These are phyloP conservation scores for Pharmacophagus antenor DNA, from an alignment of 2,888 invertebrate genomes.

Conservation along the genomic window DNA sequence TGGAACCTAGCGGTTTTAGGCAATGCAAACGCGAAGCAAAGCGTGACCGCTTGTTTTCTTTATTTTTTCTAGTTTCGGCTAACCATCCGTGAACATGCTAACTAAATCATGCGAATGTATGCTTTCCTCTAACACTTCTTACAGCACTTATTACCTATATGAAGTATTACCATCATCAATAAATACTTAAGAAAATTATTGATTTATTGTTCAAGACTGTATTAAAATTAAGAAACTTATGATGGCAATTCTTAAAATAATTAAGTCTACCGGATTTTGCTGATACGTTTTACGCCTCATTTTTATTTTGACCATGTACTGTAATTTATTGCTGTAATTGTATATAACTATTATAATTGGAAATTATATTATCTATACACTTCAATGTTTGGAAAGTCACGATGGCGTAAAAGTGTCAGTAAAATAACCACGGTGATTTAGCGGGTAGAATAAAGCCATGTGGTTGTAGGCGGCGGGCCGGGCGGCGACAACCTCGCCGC, in stretches of 20 bases:
- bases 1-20: conserved; percentile 36
- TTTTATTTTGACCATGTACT: no score
- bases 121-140: conserved; percentile 58
- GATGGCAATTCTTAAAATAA: conserved; percentile 33
- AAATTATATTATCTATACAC: not conserved
- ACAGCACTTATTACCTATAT: conserved; percentile 30
- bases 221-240: conserved; percentile 11
- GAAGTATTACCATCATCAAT: conserved; percentile 32
- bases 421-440: conserved; percentile 29
- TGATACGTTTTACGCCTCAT: conserved; percentile 13
- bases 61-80: conserved; percentile 50
- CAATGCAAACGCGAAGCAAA: conserved; percentile 40
- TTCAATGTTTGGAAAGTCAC: not conserved
- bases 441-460: conserved; percentile 43
- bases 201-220: not conserved
- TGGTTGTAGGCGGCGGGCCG: conserved; percentile 77
- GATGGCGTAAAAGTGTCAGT: conserved; percentile 28
- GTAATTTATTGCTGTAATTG: not conserved
- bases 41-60: conserved; percentile 50
- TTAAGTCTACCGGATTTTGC: conserved; percentile 10
- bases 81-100: conserved; percentile 45
- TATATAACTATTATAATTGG: not conserved
- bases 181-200: not conserved
- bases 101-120: conserved; percentile 52
- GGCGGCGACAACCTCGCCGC: conserved; percentile 89